Conservation (phyloP, 2,888 invertebrate genomes). For the Catocala nupta region DNA sequence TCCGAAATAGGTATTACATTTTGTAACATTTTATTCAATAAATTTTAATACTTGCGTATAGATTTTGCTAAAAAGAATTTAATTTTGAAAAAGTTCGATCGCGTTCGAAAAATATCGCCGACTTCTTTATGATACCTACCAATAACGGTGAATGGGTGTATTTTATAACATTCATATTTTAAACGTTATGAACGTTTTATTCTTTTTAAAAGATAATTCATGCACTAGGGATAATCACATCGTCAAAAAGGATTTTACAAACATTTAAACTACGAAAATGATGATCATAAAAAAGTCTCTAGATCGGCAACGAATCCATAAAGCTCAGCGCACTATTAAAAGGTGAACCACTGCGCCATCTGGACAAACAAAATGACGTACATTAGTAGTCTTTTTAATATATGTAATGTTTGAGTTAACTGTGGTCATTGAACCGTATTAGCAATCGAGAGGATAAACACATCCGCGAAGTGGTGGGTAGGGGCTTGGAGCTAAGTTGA, state of each 20-base stretch:
- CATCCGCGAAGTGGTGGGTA: constrained; percentile 28
- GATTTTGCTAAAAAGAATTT: constrained; percentile 36
- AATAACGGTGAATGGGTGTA: constrained; percentile 33
- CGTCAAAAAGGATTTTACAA: no score
- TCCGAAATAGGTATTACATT: constrained; percentile 64
- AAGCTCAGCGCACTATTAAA: no score
- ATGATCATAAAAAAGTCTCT: no score
- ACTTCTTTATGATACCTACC: constrained; percentile 29
- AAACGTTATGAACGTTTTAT: constrained; percentile 34
- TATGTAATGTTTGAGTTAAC: background rate
- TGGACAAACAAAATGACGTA: background rate
- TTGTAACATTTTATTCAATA: constrained; percentile 49
- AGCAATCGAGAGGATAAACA: constrained; percentile 43
- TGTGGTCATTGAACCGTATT: constrained; percentile 24
- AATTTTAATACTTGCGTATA: constrained; percentile 45
- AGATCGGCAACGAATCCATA: no score
- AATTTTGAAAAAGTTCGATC: constrained; percentile 30
- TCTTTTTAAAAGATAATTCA: background rate
- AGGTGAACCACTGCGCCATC: no score
- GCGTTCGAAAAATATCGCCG: constrained; percentile 21
- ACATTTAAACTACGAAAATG: no score
- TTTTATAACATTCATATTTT: constrained; percentile 39
- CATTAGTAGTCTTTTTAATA: constrained; percentile 19
- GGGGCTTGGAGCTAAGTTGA: constrained; percentile 52
- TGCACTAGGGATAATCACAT: no score